Percentiles rank a stretch among this genome's conserved stretches.
phyloP scores from a whole-genome alignment of 2,113 vertebrate genomes.

The Pollachius pollachius region DNA sequence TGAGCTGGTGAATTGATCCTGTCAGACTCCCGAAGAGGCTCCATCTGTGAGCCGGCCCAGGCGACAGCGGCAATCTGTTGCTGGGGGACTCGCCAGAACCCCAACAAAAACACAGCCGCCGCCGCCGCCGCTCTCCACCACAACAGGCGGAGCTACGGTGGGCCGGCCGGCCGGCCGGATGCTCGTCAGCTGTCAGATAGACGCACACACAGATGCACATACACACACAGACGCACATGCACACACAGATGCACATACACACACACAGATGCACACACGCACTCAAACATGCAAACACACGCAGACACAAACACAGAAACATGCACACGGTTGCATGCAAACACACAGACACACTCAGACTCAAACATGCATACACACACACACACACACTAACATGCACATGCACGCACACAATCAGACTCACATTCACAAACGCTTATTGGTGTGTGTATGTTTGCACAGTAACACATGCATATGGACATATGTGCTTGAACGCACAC shows the following conservation, averaged over 20 bases:
- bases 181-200: constrained; percentile 66
- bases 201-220: constrained; percentile 30
- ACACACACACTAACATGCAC: constrained; percentile 9
- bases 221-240: no score
- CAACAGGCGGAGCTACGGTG: constrained; percentile 17
- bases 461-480: background rate
- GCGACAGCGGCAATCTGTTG: constrained; percentile 72
- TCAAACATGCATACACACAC: background rate
- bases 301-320: background rate
- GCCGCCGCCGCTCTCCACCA: no score
- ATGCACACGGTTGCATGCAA: background rate
- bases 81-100: constrained; percentile 66
- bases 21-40: constrained; percentile 69
- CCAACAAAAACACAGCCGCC: background rate
- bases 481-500: no score
- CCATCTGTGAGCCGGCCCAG: constrained; percentile 68
- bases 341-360: background rate
- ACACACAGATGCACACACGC: background rate
- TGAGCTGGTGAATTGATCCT: constrained; percentile 71
- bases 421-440: constrained; percentile 1
- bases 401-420: background rate
- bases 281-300: background rate
- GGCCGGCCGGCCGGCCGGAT: constrained; percentile 23
- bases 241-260: no score
- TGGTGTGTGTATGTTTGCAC: background rate